Percentiles rank a stretch among this genome's conserved stretches.
These are phyloP conservation scores for Trogon melanurus DNA, from an alignment of 2,113 vertebrate genomes.

Conservation along the genomic window DNA sequence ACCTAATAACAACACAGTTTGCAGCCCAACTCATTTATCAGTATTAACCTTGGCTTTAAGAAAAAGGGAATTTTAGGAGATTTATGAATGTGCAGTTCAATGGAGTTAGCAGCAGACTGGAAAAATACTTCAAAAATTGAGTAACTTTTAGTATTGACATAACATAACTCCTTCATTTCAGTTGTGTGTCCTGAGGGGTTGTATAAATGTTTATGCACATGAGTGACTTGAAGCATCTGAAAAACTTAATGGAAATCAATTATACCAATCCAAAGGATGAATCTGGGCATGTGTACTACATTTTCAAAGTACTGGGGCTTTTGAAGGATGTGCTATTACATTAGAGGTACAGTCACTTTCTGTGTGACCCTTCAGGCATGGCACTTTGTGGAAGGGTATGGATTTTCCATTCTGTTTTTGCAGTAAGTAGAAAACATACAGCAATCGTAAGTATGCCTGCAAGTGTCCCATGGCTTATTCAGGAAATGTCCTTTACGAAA, in stretches of 20 bases:
- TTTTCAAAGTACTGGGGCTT: background rate
- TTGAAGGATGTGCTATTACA: background rate
- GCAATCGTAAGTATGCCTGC: background rate
- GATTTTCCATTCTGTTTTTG: background rate
- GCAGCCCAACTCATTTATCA: background rate
- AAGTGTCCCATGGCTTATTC: background rate
- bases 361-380: background rate
- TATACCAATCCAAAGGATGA: background rate
- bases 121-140: background rate
- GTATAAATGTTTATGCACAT: background rate
- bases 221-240: background rate
- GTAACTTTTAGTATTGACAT: background rate
- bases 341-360: background rate
- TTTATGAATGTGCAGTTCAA: background rate
- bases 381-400: background rate
- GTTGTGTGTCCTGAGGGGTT: background rate
- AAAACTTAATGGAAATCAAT: background rate
- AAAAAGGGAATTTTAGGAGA: background rate
- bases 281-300: background rate
- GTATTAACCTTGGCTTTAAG: background rate
- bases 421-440: background rate
- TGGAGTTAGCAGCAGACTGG: background rate
- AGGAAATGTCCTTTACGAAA: background rate
- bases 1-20: background rate
- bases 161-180: background rate